phyloP scores from a whole-genome alignment of 2,888 invertebrate genomes.

The Drosophila emarginata region DNA sequence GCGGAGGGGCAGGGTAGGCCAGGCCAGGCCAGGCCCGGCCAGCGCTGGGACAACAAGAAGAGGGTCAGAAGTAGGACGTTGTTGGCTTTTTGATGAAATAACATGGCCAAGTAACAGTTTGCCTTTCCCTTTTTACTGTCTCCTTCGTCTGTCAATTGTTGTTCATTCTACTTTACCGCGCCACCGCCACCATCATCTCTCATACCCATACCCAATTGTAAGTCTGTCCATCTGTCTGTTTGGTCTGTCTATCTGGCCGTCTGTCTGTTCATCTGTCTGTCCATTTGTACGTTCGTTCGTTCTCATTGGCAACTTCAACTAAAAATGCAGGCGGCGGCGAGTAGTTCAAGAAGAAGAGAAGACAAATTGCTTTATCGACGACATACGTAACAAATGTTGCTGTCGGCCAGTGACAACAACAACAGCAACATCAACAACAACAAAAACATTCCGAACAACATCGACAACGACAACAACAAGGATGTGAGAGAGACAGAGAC shows the following conservation, averaged over 20 bases:
- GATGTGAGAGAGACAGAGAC: constrained; percentile 13
- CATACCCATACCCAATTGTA: not conserved
- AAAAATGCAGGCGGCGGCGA: constrained; percentile 61
- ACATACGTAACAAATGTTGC: constrained; percentile 77
- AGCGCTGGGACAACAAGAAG: not conserved
- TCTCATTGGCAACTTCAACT: constrained; percentile 53
- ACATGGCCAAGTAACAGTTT: constrained; percentile 77
- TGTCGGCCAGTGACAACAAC: constrained; percentile 75
- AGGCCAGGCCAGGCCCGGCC: too few species aligned
- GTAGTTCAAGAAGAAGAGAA: constrained; percentile 46
- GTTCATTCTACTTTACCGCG: constrained; percentile 43
- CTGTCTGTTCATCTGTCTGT: constrained; percentile 15
- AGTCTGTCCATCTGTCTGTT: not conserved
- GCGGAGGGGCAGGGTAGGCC: not conserved
- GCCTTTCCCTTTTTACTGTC: constrained; percentile 42
- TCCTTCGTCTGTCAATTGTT: constrained; percentile 65
- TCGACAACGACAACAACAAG: constrained; percentile 38
- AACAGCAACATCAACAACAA: constrained; percentile 36
- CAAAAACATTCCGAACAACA: constrained; percentile 17
- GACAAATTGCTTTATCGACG: constrained; percentile 77
- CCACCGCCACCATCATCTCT: not conserved
- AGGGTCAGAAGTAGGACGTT: constrained; percentile 5
- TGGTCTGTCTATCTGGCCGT: constrained; percentile 24
- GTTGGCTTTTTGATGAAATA: constrained; percentile 63
- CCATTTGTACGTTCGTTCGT: constrained; percentile 6